Percentiles rank a stretch among this genome's conserved stretches.
Conservation (phyloP, 2,888 invertebrate genomes). For the Ophion costatus region DNA sequence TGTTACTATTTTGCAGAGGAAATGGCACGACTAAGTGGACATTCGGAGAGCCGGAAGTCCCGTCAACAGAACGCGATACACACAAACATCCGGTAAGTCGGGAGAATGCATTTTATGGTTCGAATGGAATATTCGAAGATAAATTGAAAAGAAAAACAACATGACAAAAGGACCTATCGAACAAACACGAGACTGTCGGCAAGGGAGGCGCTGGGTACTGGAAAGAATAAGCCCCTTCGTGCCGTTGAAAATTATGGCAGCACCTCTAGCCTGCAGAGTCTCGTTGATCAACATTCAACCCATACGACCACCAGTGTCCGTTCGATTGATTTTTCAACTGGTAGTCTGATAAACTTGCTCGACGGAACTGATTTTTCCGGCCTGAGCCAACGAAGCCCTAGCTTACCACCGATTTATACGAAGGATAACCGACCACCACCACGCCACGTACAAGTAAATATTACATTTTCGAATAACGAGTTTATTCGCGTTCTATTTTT, state of each 20-base stretch:
- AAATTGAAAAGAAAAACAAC: slow-evolving; percentile 17
- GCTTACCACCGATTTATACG: slow-evolving; percentile 88
- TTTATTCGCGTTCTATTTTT: background rate
- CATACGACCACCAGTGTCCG: slow-evolving; percentile 71
- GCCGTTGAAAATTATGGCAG: slow-evolving; percentile 75
- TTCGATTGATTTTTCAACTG: slow-evolving; percentile 73
- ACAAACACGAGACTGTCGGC: slow-evolving; percentile 72
- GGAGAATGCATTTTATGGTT: background rate
- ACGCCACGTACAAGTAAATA: slow-evolving; percentile 47
- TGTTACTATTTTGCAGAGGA: slow-evolving; percentile 86
- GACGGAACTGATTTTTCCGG: slow-evolving; percentile 84
- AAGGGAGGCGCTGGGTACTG: slow-evolving; percentile 72
- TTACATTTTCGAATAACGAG: background rate
- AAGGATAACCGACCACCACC: slow-evolving; percentile 81
- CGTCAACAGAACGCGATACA: slow-evolving; percentile 75
- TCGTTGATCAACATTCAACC: slow-evolving; percentile 70
- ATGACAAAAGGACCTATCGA: slow-evolving; percentile 49
- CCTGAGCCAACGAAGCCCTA: slow-evolving; percentile 87
- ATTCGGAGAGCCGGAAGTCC: slow-evolving; percentile 88
- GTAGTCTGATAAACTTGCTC: slow-evolving; percentile 82
- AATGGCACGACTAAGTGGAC: slow-evolving; percentile 90
- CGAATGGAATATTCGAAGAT: background rate
- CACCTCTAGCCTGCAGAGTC: slow-evolving; percentile 75
- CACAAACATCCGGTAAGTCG: slow-evolving; percentile 76
- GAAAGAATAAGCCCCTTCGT: slow-evolving; percentile 73